A percentile compares a stretch with the other conserved stretches of the same genome.
phyloP scores from a whole-genome alignment of 2,113 vertebrate species.

The Cheirogaleus medius region DNA sequence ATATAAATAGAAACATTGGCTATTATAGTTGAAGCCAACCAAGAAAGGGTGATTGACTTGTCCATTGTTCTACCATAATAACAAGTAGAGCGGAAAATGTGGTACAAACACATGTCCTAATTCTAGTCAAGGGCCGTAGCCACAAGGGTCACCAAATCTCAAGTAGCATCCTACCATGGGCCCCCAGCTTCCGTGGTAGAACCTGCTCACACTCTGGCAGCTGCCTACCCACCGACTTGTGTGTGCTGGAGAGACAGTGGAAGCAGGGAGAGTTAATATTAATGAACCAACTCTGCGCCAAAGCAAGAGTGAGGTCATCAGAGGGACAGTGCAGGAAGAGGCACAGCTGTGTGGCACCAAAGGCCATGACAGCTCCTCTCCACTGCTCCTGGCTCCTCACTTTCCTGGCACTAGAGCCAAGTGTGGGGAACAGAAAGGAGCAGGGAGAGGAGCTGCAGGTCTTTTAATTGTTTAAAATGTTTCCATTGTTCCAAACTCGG shows the following conservation, averaged over 20 bases:
- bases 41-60: background rate
- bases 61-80: background rate
- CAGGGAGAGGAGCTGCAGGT: conserved; percentile 47
- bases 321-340: conserved; percentile 52
- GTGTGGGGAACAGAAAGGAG: background rate
- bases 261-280: background rate
- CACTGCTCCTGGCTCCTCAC: background rate
- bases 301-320: conserved; percentile 59
- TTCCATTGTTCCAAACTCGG: conserved; percentile 79
- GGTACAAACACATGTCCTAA: background rate
- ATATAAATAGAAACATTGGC: background rate
- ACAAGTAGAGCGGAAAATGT: conserved; percentile 15
- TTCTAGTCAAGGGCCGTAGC: background rate
- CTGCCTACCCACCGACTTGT: background rate
- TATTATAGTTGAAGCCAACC: background rate
- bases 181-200: background rate
- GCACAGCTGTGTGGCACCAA: conserved; percentile 5
- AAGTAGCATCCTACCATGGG: background rate
- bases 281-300: conserved; percentile 21
- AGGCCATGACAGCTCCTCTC: conserved; percentile 19
- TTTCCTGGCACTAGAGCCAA: conserved; percentile 43
- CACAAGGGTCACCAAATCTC: background rate
- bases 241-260: background rate
- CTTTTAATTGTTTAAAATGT: conserved; percentile 74
- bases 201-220: no score